Conservation (phyloP, 2,888 invertebrate species). For the Eudemis profundana region DNA sequence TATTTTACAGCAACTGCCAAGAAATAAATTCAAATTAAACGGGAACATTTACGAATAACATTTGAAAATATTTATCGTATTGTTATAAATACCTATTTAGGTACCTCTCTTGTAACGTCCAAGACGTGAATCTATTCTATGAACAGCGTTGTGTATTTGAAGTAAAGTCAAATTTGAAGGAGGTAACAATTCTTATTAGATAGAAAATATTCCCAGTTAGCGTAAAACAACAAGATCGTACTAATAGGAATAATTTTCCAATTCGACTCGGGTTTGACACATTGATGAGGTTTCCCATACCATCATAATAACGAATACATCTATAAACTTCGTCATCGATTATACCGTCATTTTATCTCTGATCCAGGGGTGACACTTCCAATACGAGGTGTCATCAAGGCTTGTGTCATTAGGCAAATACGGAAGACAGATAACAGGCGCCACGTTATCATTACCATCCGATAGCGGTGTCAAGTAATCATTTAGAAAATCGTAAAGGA, state of each 20-base stretch:
- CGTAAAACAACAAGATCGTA: not conserved
- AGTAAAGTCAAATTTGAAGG: not conserved
- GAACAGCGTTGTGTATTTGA: too few species aligned
- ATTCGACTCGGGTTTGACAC: constrained; percentile 39
- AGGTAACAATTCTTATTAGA: not conserved
- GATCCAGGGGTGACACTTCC: constrained; percentile 45
- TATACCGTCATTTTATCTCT: constrained; percentile 42
- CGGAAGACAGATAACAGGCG: constrained; percentile 45
- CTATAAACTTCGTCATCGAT: constrained; percentile 44
- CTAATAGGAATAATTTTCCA: constrained; percentile 15
- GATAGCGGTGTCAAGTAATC: constrained; percentile 43
- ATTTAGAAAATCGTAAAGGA: constrained; percentile 45
- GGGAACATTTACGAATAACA: not conserved
- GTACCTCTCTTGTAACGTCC: not conserved
- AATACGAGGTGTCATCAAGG: constrained; percentile 45
- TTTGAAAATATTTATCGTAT: not conserved
- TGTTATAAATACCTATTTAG: not conserved
- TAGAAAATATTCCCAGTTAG: not conserved
- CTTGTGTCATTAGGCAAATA: constrained; percentile 45
- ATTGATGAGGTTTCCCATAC: constrained; percentile 40
- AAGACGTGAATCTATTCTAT: too few species aligned
- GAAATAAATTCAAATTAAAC: not conserved
- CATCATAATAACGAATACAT: constrained; percentile 38
- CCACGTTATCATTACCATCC: constrained; percentile 43
- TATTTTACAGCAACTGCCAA: constrained; percentile 8